Conservation (phyloP, 2,113 vertebrate species). For the Phyllostomus discolor region DNA sequence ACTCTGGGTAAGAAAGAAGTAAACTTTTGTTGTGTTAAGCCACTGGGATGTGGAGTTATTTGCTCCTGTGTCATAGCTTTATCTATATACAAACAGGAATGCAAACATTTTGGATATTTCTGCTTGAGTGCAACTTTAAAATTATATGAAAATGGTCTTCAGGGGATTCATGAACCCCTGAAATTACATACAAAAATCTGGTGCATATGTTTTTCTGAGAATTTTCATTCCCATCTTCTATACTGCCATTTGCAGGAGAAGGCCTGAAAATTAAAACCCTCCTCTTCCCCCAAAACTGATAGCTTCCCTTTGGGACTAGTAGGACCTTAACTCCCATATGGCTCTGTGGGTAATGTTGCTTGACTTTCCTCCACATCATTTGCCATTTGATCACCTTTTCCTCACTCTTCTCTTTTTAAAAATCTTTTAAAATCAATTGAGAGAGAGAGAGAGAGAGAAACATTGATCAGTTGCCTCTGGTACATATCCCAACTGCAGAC, state of each 20-base stretch:
- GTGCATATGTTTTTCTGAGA: neutral
- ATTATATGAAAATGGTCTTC: constrained; percentile 24
- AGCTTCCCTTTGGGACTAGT: neutral
- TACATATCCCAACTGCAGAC: too few relatives aligned
- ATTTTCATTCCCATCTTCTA: neutral
- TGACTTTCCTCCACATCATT: neutral
- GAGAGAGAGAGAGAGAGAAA: too few relatives aligned
- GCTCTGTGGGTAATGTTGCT: neutral
- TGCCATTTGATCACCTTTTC: neutral
- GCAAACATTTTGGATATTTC: neutral
- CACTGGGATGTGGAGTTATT: neutral
- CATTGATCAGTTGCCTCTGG: too few relatives aligned
- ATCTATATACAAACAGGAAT: neutral
- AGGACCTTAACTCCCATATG: neutral
- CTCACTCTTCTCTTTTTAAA: neutral
- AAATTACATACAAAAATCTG: constrained; percentile 20
- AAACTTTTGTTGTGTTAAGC: neutral
- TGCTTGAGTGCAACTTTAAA: neutral
- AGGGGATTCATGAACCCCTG: neutral
- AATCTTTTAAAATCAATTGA: too few relatives aligned
- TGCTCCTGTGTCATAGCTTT: neutral
- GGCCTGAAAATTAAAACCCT: neutral
- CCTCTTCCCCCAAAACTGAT: neutral
- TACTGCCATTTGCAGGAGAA: neutral
- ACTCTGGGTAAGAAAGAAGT: neutral